These are phyloP conservation scores for Hirundichthys speculiger DNA, from an alignment of 2,113 vertebrate species.

Conservation along the genomic window DNA sequence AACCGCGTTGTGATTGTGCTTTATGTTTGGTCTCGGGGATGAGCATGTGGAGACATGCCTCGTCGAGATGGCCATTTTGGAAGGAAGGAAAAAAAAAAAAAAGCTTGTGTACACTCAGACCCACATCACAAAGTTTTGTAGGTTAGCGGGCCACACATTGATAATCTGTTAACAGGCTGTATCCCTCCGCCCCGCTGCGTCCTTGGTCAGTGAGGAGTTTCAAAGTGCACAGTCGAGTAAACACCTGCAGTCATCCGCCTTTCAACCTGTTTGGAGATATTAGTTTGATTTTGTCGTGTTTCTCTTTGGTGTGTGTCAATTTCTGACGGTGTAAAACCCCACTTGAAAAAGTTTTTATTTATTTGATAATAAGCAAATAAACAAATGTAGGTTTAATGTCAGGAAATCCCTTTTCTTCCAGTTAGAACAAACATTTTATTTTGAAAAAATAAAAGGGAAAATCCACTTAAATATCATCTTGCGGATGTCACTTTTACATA, in stretches of 20 bases:
- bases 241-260: no score
- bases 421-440: not conserved
- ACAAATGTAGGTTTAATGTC: no score
- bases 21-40: no score
- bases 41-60: no score
- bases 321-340: no score
- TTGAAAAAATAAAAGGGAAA: not conserved
- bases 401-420: not conserved
- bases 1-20: no score
- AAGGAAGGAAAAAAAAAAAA: not conserved
- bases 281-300: no score
- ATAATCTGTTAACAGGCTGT: not conserved
- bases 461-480: not conserved
- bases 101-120: not conserved
- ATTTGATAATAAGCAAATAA: no score
- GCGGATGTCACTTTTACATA: not conserved
- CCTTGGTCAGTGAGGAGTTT: not conserved
- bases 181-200: conserved; percentile 4
- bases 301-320: no score
- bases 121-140: conserved; percentile 30
- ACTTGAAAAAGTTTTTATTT: no score
- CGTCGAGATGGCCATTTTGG: not conserved
- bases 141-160: conserved; percentile 29
- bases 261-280: not conserved
- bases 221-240: no score